Evolutionary conservation across 2,797 vertebrate species (phyloP).

Genomic region (Onychomys leucogaster): DNA sequence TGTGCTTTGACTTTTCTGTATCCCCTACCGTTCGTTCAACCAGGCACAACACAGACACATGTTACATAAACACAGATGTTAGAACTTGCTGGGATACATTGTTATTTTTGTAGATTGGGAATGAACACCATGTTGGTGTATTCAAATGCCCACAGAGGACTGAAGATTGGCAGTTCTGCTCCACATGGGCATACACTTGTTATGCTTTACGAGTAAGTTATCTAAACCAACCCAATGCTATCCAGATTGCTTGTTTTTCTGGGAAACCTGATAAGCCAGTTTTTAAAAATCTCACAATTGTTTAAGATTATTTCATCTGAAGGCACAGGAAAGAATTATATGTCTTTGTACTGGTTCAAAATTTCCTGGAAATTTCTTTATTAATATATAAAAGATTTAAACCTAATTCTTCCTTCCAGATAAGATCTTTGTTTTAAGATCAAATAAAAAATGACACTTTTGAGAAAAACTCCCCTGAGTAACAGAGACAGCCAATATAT

Average conservation of each 20-base stretch:
- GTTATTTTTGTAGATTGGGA: not conserved
- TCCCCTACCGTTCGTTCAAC: not conserved
- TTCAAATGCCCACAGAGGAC: slow-evolving; percentile 19
- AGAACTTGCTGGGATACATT: not conserved
- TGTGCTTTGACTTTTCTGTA: not conserved
- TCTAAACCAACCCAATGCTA: slow-evolving; percentile 61
- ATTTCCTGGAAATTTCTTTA: slow-evolving; percentile 68
- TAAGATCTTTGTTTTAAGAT: slow-evolving; percentile 83
- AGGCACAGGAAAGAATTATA: not conserved
- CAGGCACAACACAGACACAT: not conserved
- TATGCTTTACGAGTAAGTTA: slow-evolving; percentile 63
- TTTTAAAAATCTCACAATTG: not conserved
- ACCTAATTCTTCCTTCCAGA: slow-evolving; percentile 79
- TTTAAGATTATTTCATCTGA: not conserved
- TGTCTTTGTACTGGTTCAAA: not conserved
- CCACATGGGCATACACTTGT: not conserved
- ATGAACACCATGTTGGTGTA: not conserved
- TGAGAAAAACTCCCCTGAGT: slow-evolving; percentile 78
- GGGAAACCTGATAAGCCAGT: slow-evolving; percentile 42
- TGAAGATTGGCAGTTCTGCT: not conserved
- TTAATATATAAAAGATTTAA: slow-evolving; percentile 83
- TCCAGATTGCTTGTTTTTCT: slow-evolving; percentile 77
- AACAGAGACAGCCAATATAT: slow-evolving; percentile 59
- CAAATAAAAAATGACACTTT: slow-evolving; percentile 81
- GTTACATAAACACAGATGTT: slow-evolving; percentile 44